Percentiles rank a stretch among this genome's conserved stretches.
Conservation (phyloP, 2,888 invertebrate species). For the Suillia variegata region DNA sequence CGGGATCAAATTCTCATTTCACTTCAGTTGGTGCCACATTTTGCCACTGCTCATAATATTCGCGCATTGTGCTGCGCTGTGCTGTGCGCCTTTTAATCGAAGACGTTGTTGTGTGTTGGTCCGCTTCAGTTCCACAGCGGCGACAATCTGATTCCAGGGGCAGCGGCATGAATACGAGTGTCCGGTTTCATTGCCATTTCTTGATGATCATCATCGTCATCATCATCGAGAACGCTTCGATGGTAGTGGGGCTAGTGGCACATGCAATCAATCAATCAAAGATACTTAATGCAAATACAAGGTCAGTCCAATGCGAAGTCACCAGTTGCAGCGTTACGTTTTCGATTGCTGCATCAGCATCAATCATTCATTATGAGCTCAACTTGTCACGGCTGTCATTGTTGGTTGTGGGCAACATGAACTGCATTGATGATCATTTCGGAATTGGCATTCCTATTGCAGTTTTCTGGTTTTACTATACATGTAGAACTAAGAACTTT, state of each 20-base stretch:
- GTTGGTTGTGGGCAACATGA: constrained; percentile 11
- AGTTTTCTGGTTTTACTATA: not conserved
- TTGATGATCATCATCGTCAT: constrained; percentile 4
- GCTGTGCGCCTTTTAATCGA: not conserved
- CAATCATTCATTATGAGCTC: constrained; percentile 53
- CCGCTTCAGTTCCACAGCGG: not conserved
- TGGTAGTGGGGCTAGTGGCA: constrained; percentile 43
- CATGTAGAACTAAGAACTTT: no score
- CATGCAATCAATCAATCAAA: constrained; percentile 52
- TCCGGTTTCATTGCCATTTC: not conserved
- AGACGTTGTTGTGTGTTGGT: not conserved
- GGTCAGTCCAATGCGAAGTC: constrained; percentile 40
- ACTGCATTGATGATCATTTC: constrained; percentile 16
- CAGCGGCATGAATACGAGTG: not conserved
- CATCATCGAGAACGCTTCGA: constrained; percentile 5
- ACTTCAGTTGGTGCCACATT: constrained; percentile 33
- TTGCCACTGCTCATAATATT: constrained; percentile 28
- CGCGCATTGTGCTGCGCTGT: no score
- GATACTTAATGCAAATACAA: constrained; percentile 52
- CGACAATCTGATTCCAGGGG: not conserved
- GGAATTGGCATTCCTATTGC: not conserved
- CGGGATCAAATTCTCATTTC: constrained; percentile 35
- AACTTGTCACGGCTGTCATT: constrained; percentile 36
- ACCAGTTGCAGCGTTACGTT: constrained; percentile 1
- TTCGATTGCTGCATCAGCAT: constrained; percentile 40